Base-by-base conservation (phyloP, 1,140 invertebrate genomes). In the Scylla paramamosain region DNA sequence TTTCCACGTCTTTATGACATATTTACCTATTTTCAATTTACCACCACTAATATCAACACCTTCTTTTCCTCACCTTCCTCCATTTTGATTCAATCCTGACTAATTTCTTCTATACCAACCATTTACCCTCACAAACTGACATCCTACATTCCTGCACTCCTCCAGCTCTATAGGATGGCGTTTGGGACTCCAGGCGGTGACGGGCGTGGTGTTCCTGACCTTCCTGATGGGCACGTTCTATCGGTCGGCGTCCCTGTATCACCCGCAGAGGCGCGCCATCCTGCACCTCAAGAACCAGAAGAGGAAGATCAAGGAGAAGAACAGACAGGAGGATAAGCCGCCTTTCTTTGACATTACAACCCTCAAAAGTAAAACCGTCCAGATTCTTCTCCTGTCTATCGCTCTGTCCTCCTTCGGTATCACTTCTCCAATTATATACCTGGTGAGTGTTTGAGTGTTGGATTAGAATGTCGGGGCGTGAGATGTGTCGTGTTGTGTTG, bases 271-370 rank as follows among this genome's bases (percentile, higher is more conserved):
- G 95, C 97, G 98, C 86, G 98, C 98, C 46, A 99, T 99, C 96
- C 97, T 99, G 28, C 98, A 99, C 96, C 97, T 99, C 93, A 99
- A 99, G 97, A 99, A 98, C 96, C 98, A 99, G 97, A 98, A 99
- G 96, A 97, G 98, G 90, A 99, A 98, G 96, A 96, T 97, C 39
- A 96, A 96, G 92, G 96, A 96, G 95, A 96, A 96, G 92, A 96
- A 96, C 67, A 32, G 96, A n/a, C 96, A 96, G 39, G 98, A 98
- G 94, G 98, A 98, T 95, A 98, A 98, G 95, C 98, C 98, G 4
- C 98, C 98, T 0, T 99, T 99, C 97, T 98, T 99, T 96, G 98
- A 99, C 96, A 98, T 99, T 96, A 98, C 98, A 39, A 98, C 98
- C 10, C 97, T 99, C 31, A 98, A 98, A 96, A 98, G 98, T 96